Base-by-base conservation (phyloP, 53 echinoderm and acorn worm genomes). In the Holothuria scabra region DNA sequence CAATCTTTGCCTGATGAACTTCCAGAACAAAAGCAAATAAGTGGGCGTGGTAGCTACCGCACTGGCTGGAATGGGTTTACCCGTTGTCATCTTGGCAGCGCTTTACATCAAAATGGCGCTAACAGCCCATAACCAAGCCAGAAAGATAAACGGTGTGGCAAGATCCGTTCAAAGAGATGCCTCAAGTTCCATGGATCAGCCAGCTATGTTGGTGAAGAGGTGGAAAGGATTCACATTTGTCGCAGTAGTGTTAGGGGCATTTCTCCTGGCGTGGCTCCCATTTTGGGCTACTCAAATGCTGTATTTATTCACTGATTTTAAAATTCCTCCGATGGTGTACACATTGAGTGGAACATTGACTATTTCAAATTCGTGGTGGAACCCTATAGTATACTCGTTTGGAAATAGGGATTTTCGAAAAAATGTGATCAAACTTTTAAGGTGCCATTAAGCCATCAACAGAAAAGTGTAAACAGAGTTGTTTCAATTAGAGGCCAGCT, bases 301-400 rank as follows among this genome's bases (percentile, higher is more conserved):
- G 16, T 10, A 46, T 13, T 49, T 49, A 46, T 11, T 76, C 23
- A 52, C 55, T 8, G 49, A 76, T 48, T 21, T 52, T 0, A 18
- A 52, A 13, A 23, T 44, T 25, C 24, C 76, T 2, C 46, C 20
- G 8, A 12, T 22, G 12, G 29, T 76, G 2, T 56, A 76, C 76
- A 0, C 26, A 23, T 14, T 25, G 22, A 28, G 76, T 25, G 76
- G 49, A 28, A 23, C 24, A 0, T 49, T 46, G n/a, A 76, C 76
- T 46, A 76, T 52, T 8, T 76, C 76, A 22, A 76, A 76, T 56
- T 76, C 76, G 14, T 76, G 46, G 21, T 76, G 76, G 76, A 76
- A 76, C 52, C 76, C 76, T 19, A 25, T 76, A 2, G 56, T 76
- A 10, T 76, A 76, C 25, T 56, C 76, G 12, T 26, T 76, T 22